These are phyloP conservation scores for Synanceia verrucosa DNA, from an alignment of 2,797 vertebrate genomes.

Conservation along the genomic window DNA sequence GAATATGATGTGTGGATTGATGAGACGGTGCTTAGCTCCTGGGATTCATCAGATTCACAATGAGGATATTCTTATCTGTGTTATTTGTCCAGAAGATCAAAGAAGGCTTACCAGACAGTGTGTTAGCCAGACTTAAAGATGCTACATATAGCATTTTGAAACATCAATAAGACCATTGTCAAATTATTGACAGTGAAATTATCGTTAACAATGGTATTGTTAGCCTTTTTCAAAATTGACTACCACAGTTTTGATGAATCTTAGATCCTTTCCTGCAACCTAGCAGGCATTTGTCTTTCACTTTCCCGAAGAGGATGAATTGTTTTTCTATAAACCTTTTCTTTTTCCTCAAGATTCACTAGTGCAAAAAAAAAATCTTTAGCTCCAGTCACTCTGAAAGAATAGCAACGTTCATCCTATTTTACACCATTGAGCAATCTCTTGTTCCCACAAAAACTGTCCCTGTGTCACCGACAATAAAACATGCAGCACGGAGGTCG, in stretches of 20 bases:
- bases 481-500: background rate
- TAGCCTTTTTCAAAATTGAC: background rate
- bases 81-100: conserved; percentile 45
- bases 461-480: conserved; percentile 1
- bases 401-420: conserved; percentile 4
- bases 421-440: conserved; percentile 23
- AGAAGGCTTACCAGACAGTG: conserved; percentile 9
- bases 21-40: conserved; percentile 30
- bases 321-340: conserved; percentile 14
- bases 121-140: conserved; percentile 13
- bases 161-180: background rate
- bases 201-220: background rate
- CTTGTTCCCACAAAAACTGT: conserved; percentile 12
- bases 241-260: background rate
- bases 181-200: background rate
- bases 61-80: conserved; percentile 38
- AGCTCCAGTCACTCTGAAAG: conserved; percentile 13
- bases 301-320: conserved; percentile 17
- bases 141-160: background rate
- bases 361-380: conserved; percentile 28
- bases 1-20: too few species aligned
- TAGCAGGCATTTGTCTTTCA: background rate
- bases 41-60: conserved; percentile 44
- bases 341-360: background rate
- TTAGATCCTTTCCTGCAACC: background rate